A percentile compares a stretch with the other conserved stretches of the same genome.
Conservation (phyloP, 2,888 invertebrate species). For the Hydrotaea diabolus region DNA sequence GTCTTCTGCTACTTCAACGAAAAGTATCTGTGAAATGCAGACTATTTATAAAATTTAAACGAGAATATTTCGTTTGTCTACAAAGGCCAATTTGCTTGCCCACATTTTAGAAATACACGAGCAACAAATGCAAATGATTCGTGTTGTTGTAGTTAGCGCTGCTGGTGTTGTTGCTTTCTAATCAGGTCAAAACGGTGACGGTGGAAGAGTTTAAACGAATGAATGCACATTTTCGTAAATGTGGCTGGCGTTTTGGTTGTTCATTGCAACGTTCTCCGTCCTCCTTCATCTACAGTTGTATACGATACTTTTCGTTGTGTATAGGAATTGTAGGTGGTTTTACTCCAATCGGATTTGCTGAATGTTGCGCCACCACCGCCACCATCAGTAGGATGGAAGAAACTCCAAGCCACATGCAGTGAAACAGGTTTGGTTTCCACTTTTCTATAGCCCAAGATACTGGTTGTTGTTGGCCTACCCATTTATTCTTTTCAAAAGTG, state of each 20-base stretch:
- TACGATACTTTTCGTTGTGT: no score
- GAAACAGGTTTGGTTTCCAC: conserved; percentile 17
- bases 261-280: no score
- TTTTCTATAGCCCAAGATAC: not conserved
- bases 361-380: not conserved
- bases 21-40: conserved; percentile 8
- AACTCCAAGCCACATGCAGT: not conserved
- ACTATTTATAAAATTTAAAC: conserved; percentile 47
- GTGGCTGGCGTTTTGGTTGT: not conserved
- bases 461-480: conserved; percentile 15
- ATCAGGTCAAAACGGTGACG: conserved; percentile 34
- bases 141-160: not conserved
- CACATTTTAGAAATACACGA: not conserved
- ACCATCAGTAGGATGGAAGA: not conserved
- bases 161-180: conserved; percentile 8
- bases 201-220: not conserved
- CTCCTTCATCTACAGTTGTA: not conserved
- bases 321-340: not conserved
- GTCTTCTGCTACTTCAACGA: not conserved
- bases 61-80: conserved; percentile 6
- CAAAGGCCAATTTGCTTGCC: conserved; percentile 13
- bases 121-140: conserved; percentile 10
- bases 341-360: not conserved
- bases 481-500: conserved; percentile 19
- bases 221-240: not conserved